Conservation (phyloP, 1,140 invertebrate species). For the Nixonia krombeini region DNA sequence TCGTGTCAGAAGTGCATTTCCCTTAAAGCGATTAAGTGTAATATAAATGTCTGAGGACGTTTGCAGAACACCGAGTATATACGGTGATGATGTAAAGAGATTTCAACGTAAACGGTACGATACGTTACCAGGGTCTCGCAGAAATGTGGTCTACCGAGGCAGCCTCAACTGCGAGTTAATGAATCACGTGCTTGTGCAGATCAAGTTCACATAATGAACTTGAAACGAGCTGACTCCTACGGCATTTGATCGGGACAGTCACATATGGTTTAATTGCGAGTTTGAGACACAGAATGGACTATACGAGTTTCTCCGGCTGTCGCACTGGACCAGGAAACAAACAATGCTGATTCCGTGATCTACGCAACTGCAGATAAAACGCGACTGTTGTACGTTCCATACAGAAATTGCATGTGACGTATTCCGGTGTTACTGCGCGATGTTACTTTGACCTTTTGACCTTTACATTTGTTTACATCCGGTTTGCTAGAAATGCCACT, state of each 20-base stretch:
- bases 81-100: conserved; percentile 33
- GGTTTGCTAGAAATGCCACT: no score
- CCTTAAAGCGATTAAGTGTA: conserved; percentile 28
- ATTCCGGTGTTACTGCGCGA: no score
- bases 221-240: conserved; percentile 26
- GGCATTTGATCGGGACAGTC: conserved; percentile 22
- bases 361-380: no score
- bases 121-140: conserved; percentile 17
- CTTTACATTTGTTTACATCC: no score
- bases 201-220: conserved; percentile 42
- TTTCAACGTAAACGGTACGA: conserved; percentile 27
- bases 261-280: conserved; percentile 24
- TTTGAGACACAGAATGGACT: conserved; percentile 17
- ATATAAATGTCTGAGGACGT: no score
- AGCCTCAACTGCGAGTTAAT: conserved; percentile 24
- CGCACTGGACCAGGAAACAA: no score
- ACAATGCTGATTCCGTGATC: no score
- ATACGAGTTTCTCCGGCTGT: not conserved
- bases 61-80: conserved; percentile 25
- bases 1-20: no score
- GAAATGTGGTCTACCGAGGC: conserved; percentile 23
- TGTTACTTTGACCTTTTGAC: no score
- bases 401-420: no score
- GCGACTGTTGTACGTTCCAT: no score
- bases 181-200: conserved; percentile 32